Conservation (phyloP, 2,797 vertebrate genomes). For the Sarcoramphus papa region DNA sequence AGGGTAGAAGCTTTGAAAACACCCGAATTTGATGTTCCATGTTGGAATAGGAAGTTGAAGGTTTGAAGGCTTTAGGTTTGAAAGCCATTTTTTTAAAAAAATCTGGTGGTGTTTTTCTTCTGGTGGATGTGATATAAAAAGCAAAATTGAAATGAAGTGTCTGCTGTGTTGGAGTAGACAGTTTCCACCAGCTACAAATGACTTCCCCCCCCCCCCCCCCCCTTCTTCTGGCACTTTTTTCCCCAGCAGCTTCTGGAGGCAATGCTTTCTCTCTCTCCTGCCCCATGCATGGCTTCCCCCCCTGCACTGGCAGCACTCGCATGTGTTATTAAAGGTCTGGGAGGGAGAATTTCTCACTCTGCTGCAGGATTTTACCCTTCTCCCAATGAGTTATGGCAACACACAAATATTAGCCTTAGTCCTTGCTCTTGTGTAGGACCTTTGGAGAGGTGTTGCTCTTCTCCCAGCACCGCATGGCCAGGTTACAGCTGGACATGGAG, state of each 20-base stretch:
- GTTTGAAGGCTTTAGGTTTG: background rate
- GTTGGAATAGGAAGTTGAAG: background rate
- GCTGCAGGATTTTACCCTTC: background rate
- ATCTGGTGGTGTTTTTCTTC: background rate
- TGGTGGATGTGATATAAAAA: constrained; percentile 24
- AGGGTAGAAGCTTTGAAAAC: background rate
- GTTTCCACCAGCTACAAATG: background rate
- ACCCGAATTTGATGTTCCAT: fast-evolving
- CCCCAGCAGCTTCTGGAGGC: background rate
- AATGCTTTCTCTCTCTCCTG: background rate
- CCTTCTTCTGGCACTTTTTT: background rate
- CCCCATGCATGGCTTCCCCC: fast-evolving
- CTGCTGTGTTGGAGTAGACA: background rate
- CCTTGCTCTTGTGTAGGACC: background rate
- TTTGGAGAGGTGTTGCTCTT: background rate
- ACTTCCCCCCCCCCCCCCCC: too few relatives aligned
- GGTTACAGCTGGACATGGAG: background rate
- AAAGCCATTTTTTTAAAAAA: background rate
- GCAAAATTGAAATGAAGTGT: background rate
- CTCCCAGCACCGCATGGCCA: fast-evolving
- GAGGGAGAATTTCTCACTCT: background rate
- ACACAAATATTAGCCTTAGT: background rate
- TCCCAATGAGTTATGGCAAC: background rate
- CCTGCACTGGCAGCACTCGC: background rate
- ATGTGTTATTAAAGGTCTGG: background rate